Evolutionary conservation across 2,797 vertebrate species (phyloP).

Genomic region (Malacoctenus gilli): DNA sequence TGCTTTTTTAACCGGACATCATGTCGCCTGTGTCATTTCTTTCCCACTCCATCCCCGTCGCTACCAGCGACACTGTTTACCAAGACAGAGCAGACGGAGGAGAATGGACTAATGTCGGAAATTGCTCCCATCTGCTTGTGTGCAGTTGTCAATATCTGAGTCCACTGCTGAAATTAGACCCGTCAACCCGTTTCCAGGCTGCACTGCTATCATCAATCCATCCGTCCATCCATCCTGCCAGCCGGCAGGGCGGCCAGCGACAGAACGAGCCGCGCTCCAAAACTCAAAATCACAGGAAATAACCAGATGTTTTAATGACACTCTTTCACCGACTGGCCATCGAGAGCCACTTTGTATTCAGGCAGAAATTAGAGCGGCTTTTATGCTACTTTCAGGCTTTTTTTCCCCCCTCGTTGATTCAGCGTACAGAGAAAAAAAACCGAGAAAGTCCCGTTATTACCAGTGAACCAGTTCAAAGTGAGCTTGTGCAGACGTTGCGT

Average conservation of each 20-base stretch:
- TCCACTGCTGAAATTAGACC: conserved; percentile 68
- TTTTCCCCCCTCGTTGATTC: neutral
- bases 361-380: neutral
- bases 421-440: too few species aligned
- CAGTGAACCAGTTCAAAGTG: too few species aligned
- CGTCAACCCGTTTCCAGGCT: conserved; percentile 44
- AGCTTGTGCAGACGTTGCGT: too few species aligned
- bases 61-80: conserved; percentile 63
- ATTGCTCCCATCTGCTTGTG: conserved; percentile 76
- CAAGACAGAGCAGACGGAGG: conserved; percentile 64
- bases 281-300: conserved; percentile 9
- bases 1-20: conserved; percentile 41
- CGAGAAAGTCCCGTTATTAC: too few species aligned
- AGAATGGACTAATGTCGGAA: conserved; percentile 68
- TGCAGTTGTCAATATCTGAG: conserved; percentile 73
- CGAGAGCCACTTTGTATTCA: neutral
- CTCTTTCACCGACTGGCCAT: conserved; percentile 1
- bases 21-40: conserved; percentile 24
- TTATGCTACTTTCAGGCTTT: too few species aligned
- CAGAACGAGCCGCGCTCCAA: conserved; percentile 14
- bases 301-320: conserved; percentile 38
- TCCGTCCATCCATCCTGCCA: conserved; percentile 33
- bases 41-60: conserved; percentile 17
- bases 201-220: conserved; percentile 46
- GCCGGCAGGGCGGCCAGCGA: conserved; percentile 21